Conservation (phyloP, 1,140 invertebrate genomes). For the Drosophila melanica region DNA sequence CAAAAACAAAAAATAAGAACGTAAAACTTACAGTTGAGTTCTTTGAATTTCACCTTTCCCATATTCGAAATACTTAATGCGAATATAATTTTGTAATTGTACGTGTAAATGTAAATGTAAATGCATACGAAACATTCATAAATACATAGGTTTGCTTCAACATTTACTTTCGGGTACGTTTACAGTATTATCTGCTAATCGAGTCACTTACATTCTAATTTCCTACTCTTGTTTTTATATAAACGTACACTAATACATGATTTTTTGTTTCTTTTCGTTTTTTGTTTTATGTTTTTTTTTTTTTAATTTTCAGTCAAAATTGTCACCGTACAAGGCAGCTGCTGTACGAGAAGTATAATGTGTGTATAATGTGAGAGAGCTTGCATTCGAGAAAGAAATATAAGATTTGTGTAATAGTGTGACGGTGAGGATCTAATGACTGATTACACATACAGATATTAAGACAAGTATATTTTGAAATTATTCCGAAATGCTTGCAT, state of each 20-base stretch:
- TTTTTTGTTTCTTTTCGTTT: background rate
- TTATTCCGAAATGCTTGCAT: background rate
- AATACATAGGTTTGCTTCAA: slow-evolving; percentile 40
- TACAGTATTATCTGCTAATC: slow-evolving; percentile 36
- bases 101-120: slow-evolving; percentile 42
- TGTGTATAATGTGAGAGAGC: slow-evolving; percentile 29
- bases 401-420: background rate
- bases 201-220: slow-evolving; percentile 50
- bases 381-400: slow-evolving; percentile 6
- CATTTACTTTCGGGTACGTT: slow-evolving; percentile 25
- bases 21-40: slow-evolving; percentile 77
- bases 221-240: slow-evolving; percentile 47
- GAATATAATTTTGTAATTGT: slow-evolving; percentile 48
- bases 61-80: slow-evolving; percentile 77
- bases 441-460: background rate
- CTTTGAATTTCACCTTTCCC: slow-evolving; percentile 79
- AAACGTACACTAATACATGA: slow-evolving; percentile 46
- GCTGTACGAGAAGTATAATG: slow-evolving; percentile 40
- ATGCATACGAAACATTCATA: slow-evolving; percentile 45
- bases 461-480: background rate
- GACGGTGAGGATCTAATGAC: background rate
- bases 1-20: slow-evolving; percentile 54
- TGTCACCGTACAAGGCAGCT: slow-evolving; percentile 31
- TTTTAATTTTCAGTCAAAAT: slow-evolving; percentile 64
- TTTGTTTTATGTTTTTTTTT: background rate